These are phyloP conservation scores for Tonatia bakeri DNA, from an alignment of 2,113 vertebrate genomes.

Conservation along the genomic window DNA sequence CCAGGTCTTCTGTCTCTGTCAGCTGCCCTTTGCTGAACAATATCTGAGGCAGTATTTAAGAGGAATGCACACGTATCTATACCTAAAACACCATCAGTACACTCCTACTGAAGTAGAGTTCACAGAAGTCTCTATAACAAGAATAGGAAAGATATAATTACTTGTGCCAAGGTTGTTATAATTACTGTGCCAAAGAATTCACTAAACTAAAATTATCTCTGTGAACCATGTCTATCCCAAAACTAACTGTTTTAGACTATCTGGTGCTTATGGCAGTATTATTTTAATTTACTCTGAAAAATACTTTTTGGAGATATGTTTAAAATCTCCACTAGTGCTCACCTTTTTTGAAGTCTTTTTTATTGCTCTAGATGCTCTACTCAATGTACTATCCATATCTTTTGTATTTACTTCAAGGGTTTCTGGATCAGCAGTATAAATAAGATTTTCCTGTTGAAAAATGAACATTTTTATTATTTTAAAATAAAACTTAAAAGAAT, in stretches of 20 bases:
- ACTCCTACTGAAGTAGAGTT: background rate
- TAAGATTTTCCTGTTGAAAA: conserved; percentile 91
- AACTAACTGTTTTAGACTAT: background rate
- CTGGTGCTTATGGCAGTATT: background rate
- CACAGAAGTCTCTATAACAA: background rate
- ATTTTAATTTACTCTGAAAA: background rate
- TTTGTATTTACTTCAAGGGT: conserved; percentile 96
- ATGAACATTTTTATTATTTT: conserved; percentile 16
- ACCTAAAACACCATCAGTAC: background rate
- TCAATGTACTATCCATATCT: conserved; percentile 99
- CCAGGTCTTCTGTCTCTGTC: background rate
- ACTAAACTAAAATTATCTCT: background rate
- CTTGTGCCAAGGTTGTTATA: background rate
- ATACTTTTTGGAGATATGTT: background rate
- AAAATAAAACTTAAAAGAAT: background rate
- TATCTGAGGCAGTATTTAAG: background rate
- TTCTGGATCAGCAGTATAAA: conserved; percentile 92
- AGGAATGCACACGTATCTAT: background rate
- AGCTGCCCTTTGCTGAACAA: conserved; percentile 3
- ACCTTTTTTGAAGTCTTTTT: conserved; percentile 99
- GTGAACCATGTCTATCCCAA: background rate
- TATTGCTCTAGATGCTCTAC: conserved; percentile 96
- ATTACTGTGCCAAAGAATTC: background rate
- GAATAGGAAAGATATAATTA: background rate
- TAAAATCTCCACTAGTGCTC: conserved; percentile 44